phyloP scores from a whole-genome alignment of 1,140 invertebrate species.

The Drosophila paulistorum region DNA sequence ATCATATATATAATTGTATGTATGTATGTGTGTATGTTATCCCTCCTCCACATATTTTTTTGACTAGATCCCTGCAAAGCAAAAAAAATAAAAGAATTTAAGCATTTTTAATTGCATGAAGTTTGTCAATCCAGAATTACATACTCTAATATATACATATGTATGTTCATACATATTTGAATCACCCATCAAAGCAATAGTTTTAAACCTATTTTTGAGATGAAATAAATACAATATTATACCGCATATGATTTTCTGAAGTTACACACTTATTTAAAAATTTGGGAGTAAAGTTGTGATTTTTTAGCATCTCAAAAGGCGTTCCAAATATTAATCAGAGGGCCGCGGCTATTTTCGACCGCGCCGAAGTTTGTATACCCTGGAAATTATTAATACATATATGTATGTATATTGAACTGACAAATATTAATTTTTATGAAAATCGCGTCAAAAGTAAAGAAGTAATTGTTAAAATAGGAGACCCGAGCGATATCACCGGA shows the following conservation, averaged over 20 bases:
- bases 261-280: neutral
- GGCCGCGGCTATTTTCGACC: too few species aligned
- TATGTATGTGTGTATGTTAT: constrained; percentile 39
- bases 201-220: constrained; percentile 48
- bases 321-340: too few species aligned
- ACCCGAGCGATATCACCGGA: too few species aligned
- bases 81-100: neutral
- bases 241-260: neutral
- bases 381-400: too few species aligned
- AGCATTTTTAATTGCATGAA: constrained; percentile 43
- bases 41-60: constrained; percentile 26
- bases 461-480: too few species aligned
- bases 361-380: too few species aligned
- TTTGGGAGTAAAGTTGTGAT: too few species aligned
- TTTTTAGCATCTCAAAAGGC: too few species aligned
- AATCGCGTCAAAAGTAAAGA: too few species aligned
- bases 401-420: too few species aligned
- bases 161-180: constrained; percentile 23
- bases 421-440: too few species aligned
- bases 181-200: constrained; percentile 38
- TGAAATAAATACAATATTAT: constrained; percentile 23
- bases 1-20: constrained; percentile 29
- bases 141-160: constrained; percentile 32
- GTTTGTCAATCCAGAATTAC: constrained; percentile 26
- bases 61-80: constrained; percentile 34